Base-by-base conservation (phyloP, 2,888 invertebrate genomes). In the Arrhopalites spinosus region DNA sequence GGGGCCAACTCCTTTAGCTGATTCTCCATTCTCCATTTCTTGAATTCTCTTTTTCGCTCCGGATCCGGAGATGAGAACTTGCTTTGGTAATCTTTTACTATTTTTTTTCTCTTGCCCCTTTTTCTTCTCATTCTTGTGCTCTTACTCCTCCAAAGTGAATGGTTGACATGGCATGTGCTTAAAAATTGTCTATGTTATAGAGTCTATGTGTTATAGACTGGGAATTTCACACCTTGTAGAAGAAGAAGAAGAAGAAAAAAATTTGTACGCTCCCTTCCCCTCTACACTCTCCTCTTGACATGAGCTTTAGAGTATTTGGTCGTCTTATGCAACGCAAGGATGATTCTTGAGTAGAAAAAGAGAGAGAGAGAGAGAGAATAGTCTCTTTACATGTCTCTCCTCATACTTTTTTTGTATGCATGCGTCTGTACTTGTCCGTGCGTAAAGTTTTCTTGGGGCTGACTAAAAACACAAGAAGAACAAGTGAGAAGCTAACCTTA, bases 361-460 rank as follows among this genome's bases (percentile, higher is more conserved):
- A 45, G 8, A 15, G 45, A 7, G 45, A 15, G 7, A 45, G 45
- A 47, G 47, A 1, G 7, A 47, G 15, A 2, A 47, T 45, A 15
- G 7, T 45, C 45, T 11, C 15, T 11, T 11, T 7, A 45, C 45
- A 15, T 11, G 45, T 45, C 45, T 15, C 15, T 45, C 45, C 30
- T 73, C 43, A 15, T 63, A 63, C 45, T 73, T 59, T 56, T 20
- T 59, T 36, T 59, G 59, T 27, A 5, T 59, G 59, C 25, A 25
- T 59, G 50, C n/a, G 59, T 59, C 23, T 59, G 59, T 7, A 59
- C 5, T 36, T 5, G 59, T 59, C 25, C 59, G 27, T 59, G 59
- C 59, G 27, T 23, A 13, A 27, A 59, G 59, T 59, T 59, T 53
- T 20, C 1, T 53, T 47, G 47, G 47, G 47, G 15, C 13, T 59